Percentiles rank a stretch among this genome's conserved stretches.
phyloP scores from a whole-genome alignment of 2,888 invertebrate species.

The Macrophya annulata region DNA sequence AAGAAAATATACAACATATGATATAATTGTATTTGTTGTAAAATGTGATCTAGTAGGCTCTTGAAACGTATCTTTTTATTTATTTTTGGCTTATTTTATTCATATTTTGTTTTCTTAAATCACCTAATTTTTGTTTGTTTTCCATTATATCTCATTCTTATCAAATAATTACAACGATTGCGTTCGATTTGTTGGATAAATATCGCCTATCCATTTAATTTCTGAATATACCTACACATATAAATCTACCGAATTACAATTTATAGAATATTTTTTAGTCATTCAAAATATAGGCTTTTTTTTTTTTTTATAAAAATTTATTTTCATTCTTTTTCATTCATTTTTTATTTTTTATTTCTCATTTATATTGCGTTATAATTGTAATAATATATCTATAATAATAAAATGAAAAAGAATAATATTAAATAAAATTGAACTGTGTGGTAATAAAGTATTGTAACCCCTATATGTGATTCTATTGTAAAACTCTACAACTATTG shows the following conservation, averaged over 20 bases:
- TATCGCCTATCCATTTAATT: too few relatives aligned
- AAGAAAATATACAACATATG: conserved; percentile 19
- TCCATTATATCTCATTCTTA: too few relatives aligned
- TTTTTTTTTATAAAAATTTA: background rate
- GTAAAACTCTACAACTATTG: conserved; percentile 75
- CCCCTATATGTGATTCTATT: conserved; percentile 69
- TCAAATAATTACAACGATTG: too few relatives aligned
- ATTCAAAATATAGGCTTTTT: background rate
- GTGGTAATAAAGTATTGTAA: conserved; percentile 65
- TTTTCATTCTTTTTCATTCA: background rate
- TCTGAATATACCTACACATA: too few relatives aligned
- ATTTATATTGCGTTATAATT: conserved; percentile 59
- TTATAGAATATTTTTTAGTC: background rate
- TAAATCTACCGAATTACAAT: too few relatives aligned
- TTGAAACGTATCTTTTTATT: background rate
- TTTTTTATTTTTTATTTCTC: background rate
- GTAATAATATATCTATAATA: conserved; percentile 70
- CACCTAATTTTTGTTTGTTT: too few relatives aligned
- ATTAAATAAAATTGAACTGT: conserved; percentile 59
- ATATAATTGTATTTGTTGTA: conserved; percentile 43
- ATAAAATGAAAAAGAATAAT: conserved; percentile 45
- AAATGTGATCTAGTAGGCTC: conserved; percentile 40
- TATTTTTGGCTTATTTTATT: too few relatives aligned
- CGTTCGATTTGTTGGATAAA: too few relatives aligned
- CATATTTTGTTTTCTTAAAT: too few relatives aligned